Evolutionary conservation across 2,888 invertebrate genomes (phyloP).

Genomic region (Agriopis aurantiaria): DNA sequence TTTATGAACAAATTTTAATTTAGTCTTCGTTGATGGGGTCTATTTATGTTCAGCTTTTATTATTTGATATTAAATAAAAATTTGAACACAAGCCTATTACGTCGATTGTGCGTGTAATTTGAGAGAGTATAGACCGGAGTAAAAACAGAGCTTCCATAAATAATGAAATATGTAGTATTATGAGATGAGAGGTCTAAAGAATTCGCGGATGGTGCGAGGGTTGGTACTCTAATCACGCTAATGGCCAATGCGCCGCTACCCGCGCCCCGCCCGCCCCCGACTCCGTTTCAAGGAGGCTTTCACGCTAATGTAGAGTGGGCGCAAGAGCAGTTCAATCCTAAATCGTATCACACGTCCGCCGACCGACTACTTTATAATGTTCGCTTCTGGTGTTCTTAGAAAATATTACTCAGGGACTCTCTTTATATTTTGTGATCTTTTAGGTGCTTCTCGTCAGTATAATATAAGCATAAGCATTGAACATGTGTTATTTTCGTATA

Average conservation of each 20-base stretch:
- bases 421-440: conserved; percentile 9
- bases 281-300: conserved; percentile 71
- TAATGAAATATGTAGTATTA: conserved; percentile 86
- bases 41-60: no score
- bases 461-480: no score
- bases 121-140: conserved; percentile 62
- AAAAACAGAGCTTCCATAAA: conserved; percentile 83
- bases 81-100: conserved; percentile 47
- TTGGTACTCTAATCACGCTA: conserved; percentile 84
- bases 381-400: conserved; percentile 35
- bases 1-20: no score
- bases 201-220: conserved; percentile 73
- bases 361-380: conserved; percentile 52
- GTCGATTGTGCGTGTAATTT: conserved; percentile 74
- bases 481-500: no score
- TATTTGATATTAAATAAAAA: no score
- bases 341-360: conserved; percentile 74
- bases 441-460: background rate
- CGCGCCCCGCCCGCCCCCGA: conserved; percentile 45
- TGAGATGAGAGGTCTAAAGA: conserved; percentile 84
- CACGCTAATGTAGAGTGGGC: conserved; percentile 78
- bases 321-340: conserved; percentile 74
- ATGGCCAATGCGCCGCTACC: conserved; percentile 84
- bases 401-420: conserved; percentile 27
- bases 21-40: no score